These are phyloP conservation scores for Scaptomyza tumidula DNA, from an alignment of 2,888 invertebrate genomes.

Conservation along the genomic window DNA sequence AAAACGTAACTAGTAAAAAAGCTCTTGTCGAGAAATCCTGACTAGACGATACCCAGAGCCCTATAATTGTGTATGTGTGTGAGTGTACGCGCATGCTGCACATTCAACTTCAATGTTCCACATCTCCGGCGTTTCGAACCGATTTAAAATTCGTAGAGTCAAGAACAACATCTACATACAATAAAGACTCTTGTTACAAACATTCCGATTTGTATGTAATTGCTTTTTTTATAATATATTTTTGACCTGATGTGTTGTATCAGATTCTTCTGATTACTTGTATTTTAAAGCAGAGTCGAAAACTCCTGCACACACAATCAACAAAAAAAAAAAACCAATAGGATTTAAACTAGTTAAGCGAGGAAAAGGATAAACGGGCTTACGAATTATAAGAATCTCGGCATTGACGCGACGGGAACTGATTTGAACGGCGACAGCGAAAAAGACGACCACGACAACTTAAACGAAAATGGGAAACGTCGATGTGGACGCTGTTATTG, in stretches of 20 bases:
- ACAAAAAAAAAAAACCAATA: constrained; percentile 17
- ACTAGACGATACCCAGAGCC: too few species aligned
- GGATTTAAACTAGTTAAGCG: not conserved
- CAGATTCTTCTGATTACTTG: too few species aligned
- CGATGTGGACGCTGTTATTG: constrained; percentile 34
- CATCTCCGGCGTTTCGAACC: too few species aligned
- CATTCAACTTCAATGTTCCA: too few species aligned
- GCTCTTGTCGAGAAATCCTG: too few species aligned
- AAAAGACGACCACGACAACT: not conserved
- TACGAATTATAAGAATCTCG: constrained; percentile 39
- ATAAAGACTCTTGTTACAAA: constrained; percentile 6
- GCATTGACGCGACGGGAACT: constrained; percentile 70
- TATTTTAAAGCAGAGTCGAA: constrained; percentile 10
- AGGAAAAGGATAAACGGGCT: constrained; percentile 20
- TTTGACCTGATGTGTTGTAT: not conserved
- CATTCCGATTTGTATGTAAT: constrained; percentile 20
- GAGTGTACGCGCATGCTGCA: too few species aligned
- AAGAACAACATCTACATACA: constrained; percentile 2
- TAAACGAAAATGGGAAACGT: constrained; percentile 8
- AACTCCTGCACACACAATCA: not conserved
- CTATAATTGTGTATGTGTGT: too few species aligned
- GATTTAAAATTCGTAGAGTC: too few species aligned
- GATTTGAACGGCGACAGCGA: constrained; percentile 60
- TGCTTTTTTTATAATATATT: constrained; percentile 20
- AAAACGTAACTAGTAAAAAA: too few species aligned